Conservation (phyloP, 1,140 invertebrate genomes). For the Cherax quadricarinatus region DNA sequence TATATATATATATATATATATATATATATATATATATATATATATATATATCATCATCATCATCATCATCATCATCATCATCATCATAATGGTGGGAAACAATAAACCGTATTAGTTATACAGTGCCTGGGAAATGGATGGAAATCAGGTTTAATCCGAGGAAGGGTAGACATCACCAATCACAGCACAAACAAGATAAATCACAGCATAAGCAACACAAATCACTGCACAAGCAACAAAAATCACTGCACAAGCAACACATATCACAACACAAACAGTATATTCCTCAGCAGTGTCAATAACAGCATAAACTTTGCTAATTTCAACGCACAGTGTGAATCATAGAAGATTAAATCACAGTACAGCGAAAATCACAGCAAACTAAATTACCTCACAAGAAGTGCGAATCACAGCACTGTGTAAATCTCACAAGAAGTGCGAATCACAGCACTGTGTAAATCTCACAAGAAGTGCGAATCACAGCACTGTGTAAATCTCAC, state of each 20-base stretch:
- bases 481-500: background rate
- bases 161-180: too few species aligned
- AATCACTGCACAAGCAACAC: too few species aligned
- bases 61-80: background rate
- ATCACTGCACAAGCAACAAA: too few species aligned
- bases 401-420: background rate
- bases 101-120: background rate
- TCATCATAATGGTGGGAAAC: background rate
- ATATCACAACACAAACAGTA: too few species aligned
- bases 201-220: too few species aligned
- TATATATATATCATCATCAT: background rate
- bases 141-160: too few species aligned
- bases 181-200: too few species aligned
- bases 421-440: background rate
- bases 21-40: conserved; percentile 22
- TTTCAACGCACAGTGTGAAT: background rate
- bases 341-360: background rate
- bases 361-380: background rate
- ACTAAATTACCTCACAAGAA: background rate
- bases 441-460: background rate
- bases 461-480: background rate
- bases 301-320: background rate
- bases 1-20: conserved; percentile 49
- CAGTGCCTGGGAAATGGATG: background rate
- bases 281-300: background rate